A percentile compares a stretch with the other conserved stretches of the same genome.
phyloP scores from a whole-genome alignment of 2,797 vertebrate species.

The Pantherophis alleghaniensis region DNA sequence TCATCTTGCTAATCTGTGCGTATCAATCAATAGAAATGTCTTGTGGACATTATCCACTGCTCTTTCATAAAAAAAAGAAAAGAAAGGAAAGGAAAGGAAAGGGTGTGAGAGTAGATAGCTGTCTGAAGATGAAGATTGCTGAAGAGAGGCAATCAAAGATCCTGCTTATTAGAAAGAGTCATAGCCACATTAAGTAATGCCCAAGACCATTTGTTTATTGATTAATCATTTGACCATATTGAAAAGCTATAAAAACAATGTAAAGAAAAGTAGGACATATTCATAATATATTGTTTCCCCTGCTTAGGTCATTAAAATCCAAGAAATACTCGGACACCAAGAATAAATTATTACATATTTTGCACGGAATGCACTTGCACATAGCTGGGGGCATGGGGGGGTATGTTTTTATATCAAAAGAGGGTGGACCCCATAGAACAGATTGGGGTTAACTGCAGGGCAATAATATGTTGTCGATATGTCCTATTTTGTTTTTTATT shows the following conservation, averaged over 20 bases:
- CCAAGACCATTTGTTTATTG: neutral
- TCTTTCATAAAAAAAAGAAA: neutral
- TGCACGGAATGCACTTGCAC: neutral
- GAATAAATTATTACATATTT: neutral
- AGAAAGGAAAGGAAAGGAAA: neutral
- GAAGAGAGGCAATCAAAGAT: neutral
- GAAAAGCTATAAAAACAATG: neutral
- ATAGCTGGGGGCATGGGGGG: neutral
- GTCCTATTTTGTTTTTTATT: neutral
- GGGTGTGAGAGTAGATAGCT: neutral
- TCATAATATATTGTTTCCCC: neutral
- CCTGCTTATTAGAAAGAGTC: neutral
- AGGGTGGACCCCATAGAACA: neutral
- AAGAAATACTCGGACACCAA: neutral
- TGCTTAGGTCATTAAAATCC: neutral
- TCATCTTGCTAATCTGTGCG: neutral
- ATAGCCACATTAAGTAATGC: neutral
- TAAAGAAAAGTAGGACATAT: neutral
- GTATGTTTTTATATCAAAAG: neutral
- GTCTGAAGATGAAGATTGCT: neutral
- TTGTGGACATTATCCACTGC: neutral
- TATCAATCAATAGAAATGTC: neutral
- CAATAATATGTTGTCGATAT: neutral
- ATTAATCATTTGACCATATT: neutral
- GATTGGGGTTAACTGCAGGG: neutral